Evolutionary conservation across 2,113 vertebrate species (phyloP).

Genomic region (Myotis yumanensis): DNA sequence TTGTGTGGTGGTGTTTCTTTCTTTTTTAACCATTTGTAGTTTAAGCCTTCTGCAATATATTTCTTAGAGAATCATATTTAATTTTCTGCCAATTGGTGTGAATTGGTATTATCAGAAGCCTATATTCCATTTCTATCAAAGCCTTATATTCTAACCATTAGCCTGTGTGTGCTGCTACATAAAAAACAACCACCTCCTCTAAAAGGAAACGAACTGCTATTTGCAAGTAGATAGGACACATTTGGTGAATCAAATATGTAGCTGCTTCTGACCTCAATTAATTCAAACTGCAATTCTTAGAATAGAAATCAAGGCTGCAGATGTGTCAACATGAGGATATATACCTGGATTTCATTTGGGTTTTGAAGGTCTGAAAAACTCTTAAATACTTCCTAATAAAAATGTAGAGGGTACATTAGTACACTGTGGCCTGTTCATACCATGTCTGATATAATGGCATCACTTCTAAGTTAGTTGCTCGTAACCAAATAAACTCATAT

Average conservation of each 20-base stretch:
- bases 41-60: conserved; percentile 5
- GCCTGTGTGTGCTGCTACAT: neutral
- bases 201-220: conserved; percentile 70
- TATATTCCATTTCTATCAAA: conserved; percentile 58
- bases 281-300: conserved; percentile 66
- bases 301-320: conserved; percentile 49
- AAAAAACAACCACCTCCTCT: conserved; percentile 48
- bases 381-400: conserved; percentile 31
- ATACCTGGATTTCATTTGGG: neutral
- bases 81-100: conserved; percentile 26
- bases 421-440: neutral
- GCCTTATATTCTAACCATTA: conserved; percentile 60
- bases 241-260: conserved; percentile 62
- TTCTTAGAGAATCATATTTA: conserved; percentile 44
- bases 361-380: conserved; percentile 34
- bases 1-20: neutral
- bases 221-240: conserved; percentile 62
- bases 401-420: neutral
- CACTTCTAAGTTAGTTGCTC: conserved; percentile 17
- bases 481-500: conserved; percentile 35
- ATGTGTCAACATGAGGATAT: neutral
- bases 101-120: conserved; percentile 32
- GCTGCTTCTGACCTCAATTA: conserved; percentile 56
- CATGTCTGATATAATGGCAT: neutral
- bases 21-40: conserved; percentile 20